These are phyloP conservation scores for Alectoris magna DNA, from an alignment of 2,797 vertebrate species.

Conservation along the genomic window DNA sequence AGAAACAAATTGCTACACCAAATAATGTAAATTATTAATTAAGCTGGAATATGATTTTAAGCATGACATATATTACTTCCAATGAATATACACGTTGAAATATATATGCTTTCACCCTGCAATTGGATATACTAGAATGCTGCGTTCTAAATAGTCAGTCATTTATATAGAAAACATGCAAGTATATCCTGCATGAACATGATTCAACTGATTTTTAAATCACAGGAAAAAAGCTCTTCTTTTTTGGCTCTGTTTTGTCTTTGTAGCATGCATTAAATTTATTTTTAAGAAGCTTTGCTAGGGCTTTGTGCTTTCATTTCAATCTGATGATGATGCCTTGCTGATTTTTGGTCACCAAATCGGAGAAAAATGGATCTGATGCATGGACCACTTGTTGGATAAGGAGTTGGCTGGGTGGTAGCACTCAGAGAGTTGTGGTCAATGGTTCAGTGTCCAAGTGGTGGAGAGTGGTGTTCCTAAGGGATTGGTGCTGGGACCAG, in stretches of 20 bases:
- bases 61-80: background rate
- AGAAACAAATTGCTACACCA: background rate
- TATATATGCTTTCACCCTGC: background rate
- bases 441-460: no score
- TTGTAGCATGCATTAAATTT: background rate
- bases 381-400: no score
- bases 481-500: no score
- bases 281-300: background rate
- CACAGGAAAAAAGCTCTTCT: accelerated
- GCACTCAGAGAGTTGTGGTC: no score
- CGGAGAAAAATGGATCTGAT: no score
- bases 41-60: background rate
- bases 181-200: background rate
- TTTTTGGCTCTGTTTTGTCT: background rate
- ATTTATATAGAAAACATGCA: background rate
- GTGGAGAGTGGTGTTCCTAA: no score
- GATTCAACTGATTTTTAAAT: background rate
- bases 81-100: background rate
- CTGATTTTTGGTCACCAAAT: no score
- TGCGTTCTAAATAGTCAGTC: background rate
- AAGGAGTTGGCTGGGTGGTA: no score
- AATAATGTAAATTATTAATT: slow-evolving; percentile 27
- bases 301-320: background rate
- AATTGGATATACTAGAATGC: background rate
- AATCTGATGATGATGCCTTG: background rate